A percentile compares a stretch with the other conserved stretches of the same genome.
Conservation (phyloP, 2,113 vertebrate genomes). For the Calyptommatus sinebrachiatus region DNA sequence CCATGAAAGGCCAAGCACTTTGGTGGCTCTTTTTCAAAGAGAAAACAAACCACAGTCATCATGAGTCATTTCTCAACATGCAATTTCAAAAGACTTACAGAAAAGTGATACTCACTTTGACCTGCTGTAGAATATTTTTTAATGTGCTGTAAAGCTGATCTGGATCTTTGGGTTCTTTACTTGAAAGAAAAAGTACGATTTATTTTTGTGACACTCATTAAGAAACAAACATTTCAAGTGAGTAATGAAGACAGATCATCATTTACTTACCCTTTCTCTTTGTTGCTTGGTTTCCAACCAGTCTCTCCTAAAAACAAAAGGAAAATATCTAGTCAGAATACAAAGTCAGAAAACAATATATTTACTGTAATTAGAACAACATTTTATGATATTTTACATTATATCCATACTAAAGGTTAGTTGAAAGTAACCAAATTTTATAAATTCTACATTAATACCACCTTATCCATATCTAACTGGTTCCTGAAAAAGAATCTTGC, state of each 20-base stretch:
- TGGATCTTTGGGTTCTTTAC: slow-evolving; percentile 94
- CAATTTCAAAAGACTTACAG: slow-evolving; percentile 51
- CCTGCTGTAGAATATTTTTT: slow-evolving; percentile 94
- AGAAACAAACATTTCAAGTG: slow-evolving; percentile 29
- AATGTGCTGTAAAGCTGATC: slow-evolving; percentile 93
- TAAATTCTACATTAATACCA: no score
- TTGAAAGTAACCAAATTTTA: slow-evolving; percentile 26
- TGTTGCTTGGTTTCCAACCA: slow-evolving; percentile 93
- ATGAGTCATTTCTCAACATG: slow-evolving; percentile 52
- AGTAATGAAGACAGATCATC: slow-evolving; percentile 15
- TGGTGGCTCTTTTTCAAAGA: slow-evolving; percentile 87
- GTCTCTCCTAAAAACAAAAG: slow-evolving; percentile 88
- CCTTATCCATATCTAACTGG: no score
- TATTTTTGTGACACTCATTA: not conserved
- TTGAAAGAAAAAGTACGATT: slow-evolving; percentile 69
- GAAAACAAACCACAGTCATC: slow-evolving; percentile 60
- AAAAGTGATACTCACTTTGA: slow-evolving; percentile 82
- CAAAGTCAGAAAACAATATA: no score
- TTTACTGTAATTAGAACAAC: slow-evolving; percentile 45
- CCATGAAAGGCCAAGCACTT: slow-evolving; percentile 99
- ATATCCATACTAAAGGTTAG: slow-evolving; percentile 22
- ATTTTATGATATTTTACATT: slow-evolving; percentile 45
- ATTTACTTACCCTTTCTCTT: slow-evolving; percentile 80
- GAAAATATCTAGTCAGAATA: slow-evolving; percentile 61
- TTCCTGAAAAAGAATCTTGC: no score